Evolutionary conservation across 1,140 invertebrate species (phyloP).

Genomic region (Ceratoteleas bidentatus): DNA sequence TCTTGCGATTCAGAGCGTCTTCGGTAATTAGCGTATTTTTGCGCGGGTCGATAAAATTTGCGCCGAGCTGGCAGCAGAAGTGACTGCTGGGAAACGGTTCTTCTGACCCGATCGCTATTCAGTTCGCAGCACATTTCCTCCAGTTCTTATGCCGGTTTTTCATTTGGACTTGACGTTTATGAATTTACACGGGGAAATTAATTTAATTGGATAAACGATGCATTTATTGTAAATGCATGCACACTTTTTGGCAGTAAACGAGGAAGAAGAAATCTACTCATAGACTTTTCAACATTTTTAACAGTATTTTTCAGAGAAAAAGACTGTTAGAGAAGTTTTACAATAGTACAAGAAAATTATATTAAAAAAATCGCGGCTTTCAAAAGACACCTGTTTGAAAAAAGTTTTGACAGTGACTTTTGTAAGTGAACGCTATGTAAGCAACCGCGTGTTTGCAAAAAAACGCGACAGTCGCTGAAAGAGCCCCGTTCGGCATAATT

Average conservation of each 20-base stretch:
- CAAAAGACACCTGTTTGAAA: neutral
- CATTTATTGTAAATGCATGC: no score
- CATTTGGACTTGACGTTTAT: no score
- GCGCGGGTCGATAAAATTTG: slow-evolving; percentile 18
- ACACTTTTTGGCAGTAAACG: no score
- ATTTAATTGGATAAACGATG: no score
- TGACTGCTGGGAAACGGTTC: slow-evolving; percentile 2
- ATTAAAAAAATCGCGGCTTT: neutral
- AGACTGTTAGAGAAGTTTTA: no score
- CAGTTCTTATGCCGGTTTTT: no score
- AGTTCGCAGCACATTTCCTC: neutral
- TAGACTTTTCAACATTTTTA: no score
- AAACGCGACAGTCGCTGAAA: no score
- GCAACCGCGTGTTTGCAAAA: neutral
- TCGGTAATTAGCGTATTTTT: slow-evolving; percentile 38
- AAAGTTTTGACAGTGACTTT: neutral
- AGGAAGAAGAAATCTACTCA: no score
- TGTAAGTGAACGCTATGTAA: neutral
- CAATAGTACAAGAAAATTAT: neutral
- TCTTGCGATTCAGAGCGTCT: slow-evolving; percentile 22
- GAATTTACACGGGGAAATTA: no score
- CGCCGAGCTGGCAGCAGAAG: slow-evolving; percentile 2
- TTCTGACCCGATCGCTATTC: neutral
- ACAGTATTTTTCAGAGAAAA: no score
- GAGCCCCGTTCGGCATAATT: no score